phyloP scores from a whole-genome alignment of 2,113 vertebrate genomes.

The Cyrtonyx montezumae region DNA sequence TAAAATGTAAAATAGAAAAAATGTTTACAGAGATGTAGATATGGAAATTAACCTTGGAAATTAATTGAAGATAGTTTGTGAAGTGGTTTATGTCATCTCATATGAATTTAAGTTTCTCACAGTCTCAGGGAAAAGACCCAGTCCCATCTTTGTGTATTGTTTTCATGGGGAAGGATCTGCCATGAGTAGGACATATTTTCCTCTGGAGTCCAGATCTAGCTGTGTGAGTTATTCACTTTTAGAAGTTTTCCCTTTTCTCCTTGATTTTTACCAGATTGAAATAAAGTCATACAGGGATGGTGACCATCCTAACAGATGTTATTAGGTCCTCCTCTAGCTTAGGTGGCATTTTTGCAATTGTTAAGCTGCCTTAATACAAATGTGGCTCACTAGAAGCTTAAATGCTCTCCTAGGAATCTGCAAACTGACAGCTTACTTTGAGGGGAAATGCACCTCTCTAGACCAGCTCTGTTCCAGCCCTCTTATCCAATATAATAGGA shows the following conservation, averaged over 20 bases:
- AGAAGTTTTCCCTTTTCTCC: background rate
- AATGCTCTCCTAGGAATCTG: background rate
- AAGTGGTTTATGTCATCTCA: rapidly evolving
- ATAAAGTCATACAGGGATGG: background rate
- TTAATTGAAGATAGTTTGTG: background rate
- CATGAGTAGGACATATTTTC: rapidly evolving
- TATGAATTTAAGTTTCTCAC: rapidly evolving
- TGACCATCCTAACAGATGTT: rapidly evolving
- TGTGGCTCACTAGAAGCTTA: rapidly evolving
- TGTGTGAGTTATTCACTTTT: background rate
- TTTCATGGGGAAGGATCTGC: background rate
- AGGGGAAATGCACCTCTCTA: background rate
- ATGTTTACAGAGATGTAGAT: background rate
- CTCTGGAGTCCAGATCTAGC: background rate
- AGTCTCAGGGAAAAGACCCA: background rate
- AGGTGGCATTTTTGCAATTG: background rate
- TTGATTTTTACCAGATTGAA: background rate
- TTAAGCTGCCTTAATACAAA: background rate
- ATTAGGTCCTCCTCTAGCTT: background rate
- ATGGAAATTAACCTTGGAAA: background rate
- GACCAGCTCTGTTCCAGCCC: background rate
- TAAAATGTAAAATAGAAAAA: background rate
- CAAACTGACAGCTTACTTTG: background rate
- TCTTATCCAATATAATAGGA: background rate
- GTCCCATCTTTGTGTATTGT: background rate